phyloP scores from a whole-genome alignment of 2,797 vertebrate genomes.

The Enteromius anoplus region DNA sequence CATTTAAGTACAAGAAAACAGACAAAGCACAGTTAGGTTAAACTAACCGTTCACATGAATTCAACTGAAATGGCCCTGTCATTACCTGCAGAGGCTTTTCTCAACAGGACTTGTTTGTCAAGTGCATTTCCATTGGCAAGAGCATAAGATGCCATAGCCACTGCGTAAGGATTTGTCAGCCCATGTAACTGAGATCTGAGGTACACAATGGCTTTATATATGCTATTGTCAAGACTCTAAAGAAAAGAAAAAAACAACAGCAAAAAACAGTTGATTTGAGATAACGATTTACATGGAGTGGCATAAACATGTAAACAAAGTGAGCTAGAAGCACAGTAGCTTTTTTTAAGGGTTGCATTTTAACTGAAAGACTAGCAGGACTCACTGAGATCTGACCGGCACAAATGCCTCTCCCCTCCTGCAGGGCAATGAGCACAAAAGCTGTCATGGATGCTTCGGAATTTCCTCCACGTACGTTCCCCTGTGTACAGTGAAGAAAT shows the following conservation, averaged over 20 bases:
- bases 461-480: constrained; percentile 54
- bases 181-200: constrained; percentile 69
- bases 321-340: background rate
- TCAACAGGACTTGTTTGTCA: constrained; percentile 41
- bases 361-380: constrained; percentile 25
- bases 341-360: background rate
- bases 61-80: background rate
- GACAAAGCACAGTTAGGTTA: background rate
- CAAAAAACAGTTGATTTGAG: background rate
- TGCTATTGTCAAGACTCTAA: constrained; percentile 73
- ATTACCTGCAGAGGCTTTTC: constrained; percentile 43
- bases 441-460: constrained; percentile 83
- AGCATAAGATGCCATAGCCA: constrained; percentile 84
- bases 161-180: constrained; percentile 81
- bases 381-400: constrained; percentile 75
- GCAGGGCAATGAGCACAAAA: constrained; percentile 82
- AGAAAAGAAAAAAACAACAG: background rate
- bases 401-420: constrained; percentile 77
- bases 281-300: background rate
- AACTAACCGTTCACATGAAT: background rate
- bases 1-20: background rate
- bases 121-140: constrained; percentile 73
- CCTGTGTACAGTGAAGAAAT: constrained; percentile 15
- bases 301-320: background rate
- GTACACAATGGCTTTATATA: constrained; percentile 73